Evolutionary conservation across 2,113 vertebrate species (phyloP).

Genomic region (Caranx ignobilis): DNA sequence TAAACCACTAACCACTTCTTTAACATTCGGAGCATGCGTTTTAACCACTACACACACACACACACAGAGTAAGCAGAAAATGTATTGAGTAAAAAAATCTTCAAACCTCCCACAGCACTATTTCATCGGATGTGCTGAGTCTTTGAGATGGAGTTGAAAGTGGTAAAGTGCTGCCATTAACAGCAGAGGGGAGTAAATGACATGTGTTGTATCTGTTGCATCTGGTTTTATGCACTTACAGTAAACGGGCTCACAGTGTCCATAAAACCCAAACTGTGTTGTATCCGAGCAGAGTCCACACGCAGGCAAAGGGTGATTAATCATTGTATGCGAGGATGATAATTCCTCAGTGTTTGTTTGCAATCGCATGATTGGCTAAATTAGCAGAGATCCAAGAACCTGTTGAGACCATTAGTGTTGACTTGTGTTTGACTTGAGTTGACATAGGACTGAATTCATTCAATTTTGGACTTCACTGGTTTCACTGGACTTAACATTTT

Average conservation of each 20-base stretch:
- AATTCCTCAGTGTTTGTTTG: constrained; percentile 68
- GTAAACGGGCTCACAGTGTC: constrained; percentile 19
- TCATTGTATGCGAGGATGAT: constrained; percentile 51
- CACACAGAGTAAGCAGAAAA: constrained; percentile 19
- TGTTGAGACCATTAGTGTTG: constrained; percentile 56
- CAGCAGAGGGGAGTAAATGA: constrained; percentile 7
- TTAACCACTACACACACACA: constrained; percentile 19
- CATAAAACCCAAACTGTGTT: constrained; percentile 16
- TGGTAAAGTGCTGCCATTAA: constrained; percentile 47
- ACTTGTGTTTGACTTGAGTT: constrained; percentile 28
- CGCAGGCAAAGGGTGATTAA: constrained; percentile 57
- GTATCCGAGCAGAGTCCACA: constrained; percentile 31
- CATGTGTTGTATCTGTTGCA: constrained; percentile 9
- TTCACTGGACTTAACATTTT: neutral
- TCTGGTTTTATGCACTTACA: constrained; percentile 4
- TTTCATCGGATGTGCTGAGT: constrained; percentile 44
- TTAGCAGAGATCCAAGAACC: constrained; percentile 56
- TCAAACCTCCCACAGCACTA: constrained; percentile 49
- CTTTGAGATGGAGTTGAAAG: constrained; percentile 45
- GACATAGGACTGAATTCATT: neutral
- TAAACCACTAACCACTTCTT: constrained; percentile 31
- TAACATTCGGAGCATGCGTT: constrained; percentile 40
- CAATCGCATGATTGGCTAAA: constrained; percentile 65
- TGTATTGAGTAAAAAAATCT: constrained; percentile 22
- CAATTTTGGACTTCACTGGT: neutral